Evolutionary conservation across 37 sponge, comb jelly and placozoan species (phyloP), one percentile per base, ranked within the genome.

Genomic region (Haliclona indistincta): DNA sequence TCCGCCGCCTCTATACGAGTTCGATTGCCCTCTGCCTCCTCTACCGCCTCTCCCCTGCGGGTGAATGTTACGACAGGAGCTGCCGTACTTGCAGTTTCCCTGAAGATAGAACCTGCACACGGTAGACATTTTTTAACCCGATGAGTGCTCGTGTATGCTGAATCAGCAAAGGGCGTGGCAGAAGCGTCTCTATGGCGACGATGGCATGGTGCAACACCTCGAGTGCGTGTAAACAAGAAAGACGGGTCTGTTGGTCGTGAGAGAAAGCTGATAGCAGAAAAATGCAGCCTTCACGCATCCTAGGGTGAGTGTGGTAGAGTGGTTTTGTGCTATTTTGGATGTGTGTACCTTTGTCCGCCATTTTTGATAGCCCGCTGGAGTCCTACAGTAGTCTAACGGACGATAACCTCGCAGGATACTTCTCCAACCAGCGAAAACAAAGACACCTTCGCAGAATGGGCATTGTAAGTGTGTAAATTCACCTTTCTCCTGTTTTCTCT

Each of bases 331-430:
- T n/a, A n/a, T n/a, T n/a, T n/a, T n/a, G n/a, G n/a, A n/a, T n/a
- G n/a, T n/a, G n/a, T n/a, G n/a, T 71, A 19, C 60, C 7, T 58
- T n/a, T 71, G 29, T 61, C 63, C 28, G 20, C 17, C 17, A 36
- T 2, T 30, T 3, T 35, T 53, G 70, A 2, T 63, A 97, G 95
- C 22, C 90, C 89, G 23, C 73, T 92, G 37, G 90, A 79, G 34
- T 75, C 54, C 2, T 97, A 97, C 88, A 97, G 92, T 74, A 97
- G 99, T 61, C 86, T 97, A 35, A 63, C 42, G 19, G 99, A 97
- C 75, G 82, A 84, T 30, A 82, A 97, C 55, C 78, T 97, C 28
- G 71, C 78, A 2, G 82, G 70, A 32, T 97, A 84, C 62, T 92
- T 77, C 77, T 75, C 96, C 63, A 83, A 76, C 53, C 91, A 88